Percentiles rank a stretch among this genome's conserved stretches.
These are phyloP conservation scores for Hippocampus comes DNA, from an alignment of 2,113 vertebrate species.

Conservation along the genomic window DNA sequence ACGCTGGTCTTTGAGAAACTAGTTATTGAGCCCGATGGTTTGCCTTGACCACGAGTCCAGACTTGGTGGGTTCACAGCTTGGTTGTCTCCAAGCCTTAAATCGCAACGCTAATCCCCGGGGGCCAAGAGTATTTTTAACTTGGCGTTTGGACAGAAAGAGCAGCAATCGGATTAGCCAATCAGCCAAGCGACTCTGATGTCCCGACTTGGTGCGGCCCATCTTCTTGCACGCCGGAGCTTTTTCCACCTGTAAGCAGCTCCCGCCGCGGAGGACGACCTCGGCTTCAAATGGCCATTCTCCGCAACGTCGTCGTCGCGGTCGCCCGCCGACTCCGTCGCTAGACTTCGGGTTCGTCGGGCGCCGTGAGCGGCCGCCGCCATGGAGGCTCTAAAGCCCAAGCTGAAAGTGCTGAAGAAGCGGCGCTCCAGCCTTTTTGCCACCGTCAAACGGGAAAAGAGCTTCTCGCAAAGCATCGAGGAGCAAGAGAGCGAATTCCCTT, in stretches of 20 bases:
- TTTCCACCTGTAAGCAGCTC: slow-evolving; percentile 22
- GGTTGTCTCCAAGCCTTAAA: slow-evolving; percentile 66
- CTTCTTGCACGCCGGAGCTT: slow-evolving; percentile 39
- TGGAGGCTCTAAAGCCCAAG: slow-evolving; percentile 51
- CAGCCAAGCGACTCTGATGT: slow-evolving; percentile 53
- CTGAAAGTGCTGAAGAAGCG: slow-evolving; percentile 62
- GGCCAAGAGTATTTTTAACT: slow-evolving; percentile 79
- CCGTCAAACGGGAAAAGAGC: slow-evolving; percentile 72
- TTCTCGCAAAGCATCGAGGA: slow-evolving; percentile 56
- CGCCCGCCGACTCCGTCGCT: slow-evolving; percentile 15
- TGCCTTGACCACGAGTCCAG: slow-evolving; percentile 12
- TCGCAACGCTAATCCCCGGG: slow-evolving; percentile 72
- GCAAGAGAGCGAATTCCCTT: slow-evolving; percentile 69
- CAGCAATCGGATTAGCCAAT: slow-evolving; percentile 75
- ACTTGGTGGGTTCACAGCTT: slow-evolving; percentile 30
- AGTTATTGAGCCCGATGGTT: neutral
- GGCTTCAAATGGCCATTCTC: slow-evolving; percentile 16
- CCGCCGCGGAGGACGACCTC: neutral
- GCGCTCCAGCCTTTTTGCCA: slow-evolving; percentile 75
- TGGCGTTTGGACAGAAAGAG: slow-evolving; percentile 66
- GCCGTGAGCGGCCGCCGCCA: slow-evolving; percentile 26
- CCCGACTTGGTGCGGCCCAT: slow-evolving; percentile 58
- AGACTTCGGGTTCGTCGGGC: neutral
- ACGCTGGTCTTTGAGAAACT: neutral
- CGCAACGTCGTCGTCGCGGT: slow-evolving; percentile 13